phyloP scores from a whole-genome alignment of 2,888 invertebrate genomes.

The Hydropsyche betteni region DNA sequence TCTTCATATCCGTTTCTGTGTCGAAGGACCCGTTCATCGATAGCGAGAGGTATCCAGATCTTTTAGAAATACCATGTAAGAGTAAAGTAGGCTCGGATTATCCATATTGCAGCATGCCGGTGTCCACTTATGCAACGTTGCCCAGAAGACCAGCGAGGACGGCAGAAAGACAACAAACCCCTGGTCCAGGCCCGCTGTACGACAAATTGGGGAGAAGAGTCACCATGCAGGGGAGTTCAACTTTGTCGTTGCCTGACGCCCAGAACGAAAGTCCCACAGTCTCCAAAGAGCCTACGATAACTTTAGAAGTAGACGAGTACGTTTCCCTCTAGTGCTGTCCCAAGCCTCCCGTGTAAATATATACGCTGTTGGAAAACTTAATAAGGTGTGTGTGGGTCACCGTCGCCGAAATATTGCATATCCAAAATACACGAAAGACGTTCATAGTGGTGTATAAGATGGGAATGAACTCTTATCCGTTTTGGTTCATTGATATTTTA shows the following conservation, averaged over 20 bases:
- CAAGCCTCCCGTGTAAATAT: slow-evolving; percentile 18
- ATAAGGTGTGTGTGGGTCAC: not conserved
- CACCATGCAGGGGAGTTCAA: slow-evolving; percentile 51
- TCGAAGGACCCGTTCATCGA: slow-evolving; percentile 71
- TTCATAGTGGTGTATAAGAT: too few species aligned
- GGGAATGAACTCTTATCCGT: too few species aligned
- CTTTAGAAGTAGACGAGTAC: slow-evolving; percentile 51
- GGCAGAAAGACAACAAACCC: slow-evolving; percentile 41
- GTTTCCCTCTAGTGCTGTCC: slow-evolving; percentile 47
- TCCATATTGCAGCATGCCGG: slow-evolving; percentile 54
- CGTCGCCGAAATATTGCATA: slow-evolving; percentile 25
- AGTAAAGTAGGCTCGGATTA: slow-evolving; percentile 54
- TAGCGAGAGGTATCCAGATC: slow-evolving; percentile 74
- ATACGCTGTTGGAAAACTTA: not conserved
- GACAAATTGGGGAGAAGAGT: slow-evolving; percentile 50
- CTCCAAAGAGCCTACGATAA: slow-evolving; percentile 49
- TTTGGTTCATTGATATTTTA: too few species aligned
- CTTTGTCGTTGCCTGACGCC: slow-evolving; percentile 49
- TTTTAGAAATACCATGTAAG: slow-evolving; percentile 74
- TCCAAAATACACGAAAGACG: not conserved
- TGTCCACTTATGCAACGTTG: slow-evolving; percentile 62
- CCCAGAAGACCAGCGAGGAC: slow-evolving; percentile 58
- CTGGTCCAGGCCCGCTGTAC: slow-evolving; percentile 43
- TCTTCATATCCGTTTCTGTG: slow-evolving; percentile 77
- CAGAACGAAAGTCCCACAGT: slow-evolving; percentile 46